Conservation (phyloP, 2,113 vertebrate genomes). For the Hippotragus niger region DNA sequence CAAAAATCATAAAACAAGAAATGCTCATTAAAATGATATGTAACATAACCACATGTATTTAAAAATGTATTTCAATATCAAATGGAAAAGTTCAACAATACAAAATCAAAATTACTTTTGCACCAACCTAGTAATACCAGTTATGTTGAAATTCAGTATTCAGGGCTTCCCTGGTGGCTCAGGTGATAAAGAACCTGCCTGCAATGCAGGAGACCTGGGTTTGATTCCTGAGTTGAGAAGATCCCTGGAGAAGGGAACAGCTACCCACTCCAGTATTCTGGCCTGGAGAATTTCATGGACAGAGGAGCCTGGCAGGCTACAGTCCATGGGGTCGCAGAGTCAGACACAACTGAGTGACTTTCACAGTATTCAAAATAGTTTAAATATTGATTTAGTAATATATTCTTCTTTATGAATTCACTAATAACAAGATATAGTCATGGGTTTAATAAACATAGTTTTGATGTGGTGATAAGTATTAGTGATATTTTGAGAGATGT, state of each 20-base stretch:
- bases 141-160: neutral
- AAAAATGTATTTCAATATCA: neutral
- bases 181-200: neutral
- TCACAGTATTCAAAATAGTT: neutral
- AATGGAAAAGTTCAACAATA: neutral
- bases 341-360: neutral
- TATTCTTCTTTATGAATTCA: constrained; percentile 24
- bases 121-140: neutral
- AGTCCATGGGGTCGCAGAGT: neutral
- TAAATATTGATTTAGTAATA: neutral
- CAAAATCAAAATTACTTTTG: neutral
- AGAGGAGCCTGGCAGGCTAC: neutral
- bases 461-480: constrained; percentile 1
- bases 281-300: neutral
- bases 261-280: neutral
- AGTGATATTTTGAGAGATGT: constrained; percentile 20
- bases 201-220: neutral
- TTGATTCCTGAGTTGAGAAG: neutral
- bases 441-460: constrained; percentile 3
- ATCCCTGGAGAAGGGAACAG: neutral
- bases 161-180: neutral
- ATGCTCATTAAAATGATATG: neutral
- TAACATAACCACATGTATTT: neutral
- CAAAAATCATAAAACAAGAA: neutral
- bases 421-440: neutral